Conservation (phyloP, 2,888 invertebrate genomes). For the Spicauda simplicius region DNA sequence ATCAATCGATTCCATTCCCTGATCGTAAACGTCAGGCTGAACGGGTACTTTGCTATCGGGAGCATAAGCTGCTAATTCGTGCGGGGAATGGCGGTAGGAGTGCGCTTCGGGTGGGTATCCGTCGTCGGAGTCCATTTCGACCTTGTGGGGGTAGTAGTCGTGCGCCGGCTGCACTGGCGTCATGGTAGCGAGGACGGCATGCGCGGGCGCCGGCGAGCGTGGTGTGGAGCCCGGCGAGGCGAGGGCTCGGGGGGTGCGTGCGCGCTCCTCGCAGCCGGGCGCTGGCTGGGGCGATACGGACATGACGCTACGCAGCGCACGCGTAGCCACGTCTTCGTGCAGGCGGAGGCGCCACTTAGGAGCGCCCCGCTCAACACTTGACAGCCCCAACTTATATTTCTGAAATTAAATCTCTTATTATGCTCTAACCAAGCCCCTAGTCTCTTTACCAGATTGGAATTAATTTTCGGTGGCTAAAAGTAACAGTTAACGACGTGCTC, state of each 20-base stretch:
- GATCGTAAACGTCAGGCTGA: constrained; percentile 79
- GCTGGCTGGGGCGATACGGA: constrained; percentile 76
- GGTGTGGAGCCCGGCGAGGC: constrained; percentile 81
- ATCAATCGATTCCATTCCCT: constrained; percentile 82
- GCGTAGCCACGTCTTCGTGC: constrained; percentile 65
- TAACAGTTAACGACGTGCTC: constrained; percentile 23
- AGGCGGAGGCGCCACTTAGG: constrained; percentile 70
- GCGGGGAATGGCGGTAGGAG: constrained; percentile 84
- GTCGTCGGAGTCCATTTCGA: constrained; percentile 86
- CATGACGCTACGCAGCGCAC: constrained; percentile 70
- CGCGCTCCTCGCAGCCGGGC: constrained; percentile 68
- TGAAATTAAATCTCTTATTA: constrained; percentile 56
- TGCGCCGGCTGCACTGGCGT: constrained; percentile 93
- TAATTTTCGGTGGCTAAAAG: constrained; percentile 1
- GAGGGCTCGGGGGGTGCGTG: constrained; percentile 73
- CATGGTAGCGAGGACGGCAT: constrained; percentile 93
- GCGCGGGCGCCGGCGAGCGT: constrained; percentile 88
- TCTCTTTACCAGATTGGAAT: background rate
- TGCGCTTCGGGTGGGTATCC: constrained; percentile 86
- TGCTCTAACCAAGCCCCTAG: background rate
- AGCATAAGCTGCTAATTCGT: constrained; percentile 78
- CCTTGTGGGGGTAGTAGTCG: constrained; percentile 86
- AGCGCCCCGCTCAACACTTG: constrained; percentile 75
- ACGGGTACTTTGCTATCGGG: constrained; percentile 86
- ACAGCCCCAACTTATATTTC: constrained; percentile 63